Conservation (phyloP, 2,888 invertebrate genomes). For the Cataglyphis albicans region DNA sequence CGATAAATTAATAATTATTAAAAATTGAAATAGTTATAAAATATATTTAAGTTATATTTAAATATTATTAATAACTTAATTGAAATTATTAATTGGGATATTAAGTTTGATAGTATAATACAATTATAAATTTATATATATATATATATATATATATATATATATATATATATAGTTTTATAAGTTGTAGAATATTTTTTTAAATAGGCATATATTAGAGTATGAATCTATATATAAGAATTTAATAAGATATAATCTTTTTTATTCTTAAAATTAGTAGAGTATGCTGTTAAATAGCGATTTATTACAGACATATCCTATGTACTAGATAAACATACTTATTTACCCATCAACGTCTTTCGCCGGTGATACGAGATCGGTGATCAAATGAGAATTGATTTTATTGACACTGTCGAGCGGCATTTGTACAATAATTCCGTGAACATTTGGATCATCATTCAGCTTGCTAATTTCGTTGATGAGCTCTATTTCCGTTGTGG, state of each 20-base stretch:
- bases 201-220: not conserved
- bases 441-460: conserved; percentile 94
- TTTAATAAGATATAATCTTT: not conserved
- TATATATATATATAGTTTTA: not conserved
- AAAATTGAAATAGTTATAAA: conserved; percentile 5
- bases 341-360: conserved; percentile 98
- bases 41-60: not conserved
- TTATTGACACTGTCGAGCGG: conserved; percentile 94
- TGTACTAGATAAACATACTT: conserved; percentile 8
- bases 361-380: conserved; percentile 94
- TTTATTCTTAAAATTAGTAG: conserved; percentile 1
- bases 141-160: not conserved
- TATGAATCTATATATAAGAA: not conserved
- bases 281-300: not conserved
- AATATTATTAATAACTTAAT: not conserved
- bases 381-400: conserved; percentile 95
- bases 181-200: not conserved
- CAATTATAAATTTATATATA: not conserved
- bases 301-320: not conserved
- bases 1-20: not conserved
- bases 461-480: conserved; percentile 90
- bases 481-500: conserved; percentile 93
- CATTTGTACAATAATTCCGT: conserved; percentile 99
- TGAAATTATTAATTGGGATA: not conserved
- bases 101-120: conserved; percentile 5